Conservation (phyloP, 1,140 invertebrate species). For the Penaeus japonicus region DNA sequence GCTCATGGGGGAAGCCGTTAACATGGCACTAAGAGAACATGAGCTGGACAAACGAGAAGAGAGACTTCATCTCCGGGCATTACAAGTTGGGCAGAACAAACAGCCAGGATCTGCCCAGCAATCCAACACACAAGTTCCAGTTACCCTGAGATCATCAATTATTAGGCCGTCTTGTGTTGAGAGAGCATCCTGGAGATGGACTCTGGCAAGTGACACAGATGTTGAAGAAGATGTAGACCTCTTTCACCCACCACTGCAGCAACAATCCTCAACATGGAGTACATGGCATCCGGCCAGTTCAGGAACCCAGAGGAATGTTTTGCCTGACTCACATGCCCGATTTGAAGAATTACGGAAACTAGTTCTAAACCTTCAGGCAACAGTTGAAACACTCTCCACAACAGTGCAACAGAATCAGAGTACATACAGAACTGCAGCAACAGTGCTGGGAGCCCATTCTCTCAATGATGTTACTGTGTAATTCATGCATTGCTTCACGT, state of each 20-base stretch:
- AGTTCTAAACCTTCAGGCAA: slow-evolving; percentile 2
- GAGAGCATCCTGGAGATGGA: slow-evolving; percentile 37
- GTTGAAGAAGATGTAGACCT: slow-evolving; percentile 32
- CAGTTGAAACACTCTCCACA: not conserved
- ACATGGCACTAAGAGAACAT: slow-evolving; percentile 48
- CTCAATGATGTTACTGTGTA: not conserved
- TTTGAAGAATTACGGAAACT: slow-evolving; percentile 30
- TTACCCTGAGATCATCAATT: not conserved
- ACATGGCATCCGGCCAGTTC: not conserved
- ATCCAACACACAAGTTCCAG: not conserved
- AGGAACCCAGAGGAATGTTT: not conserved
- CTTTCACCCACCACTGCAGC: not conserved
- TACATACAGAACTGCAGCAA: not conserved
- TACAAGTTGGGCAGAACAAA: slow-evolving; percentile 14
- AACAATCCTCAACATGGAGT: not conserved
- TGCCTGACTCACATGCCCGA: slow-evolving; percentile 17
- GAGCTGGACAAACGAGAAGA: slow-evolving; percentile 53
- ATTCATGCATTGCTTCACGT: not conserved
- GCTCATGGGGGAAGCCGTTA: slow-evolving; percentile 30
- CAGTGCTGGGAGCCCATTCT: not conserved
- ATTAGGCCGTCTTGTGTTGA: not conserved
- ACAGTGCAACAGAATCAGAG: not conserved
- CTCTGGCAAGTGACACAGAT: slow-evolving; percentile 34
- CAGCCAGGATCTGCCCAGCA: not conserved
- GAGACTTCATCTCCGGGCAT: slow-evolving; percentile 9